Percentiles rank a stretch among this genome's conserved stretches.
phyloP scores from a whole-genome alignment of 2,888 invertebrate genomes.

The Patella caerulea region DNA sequence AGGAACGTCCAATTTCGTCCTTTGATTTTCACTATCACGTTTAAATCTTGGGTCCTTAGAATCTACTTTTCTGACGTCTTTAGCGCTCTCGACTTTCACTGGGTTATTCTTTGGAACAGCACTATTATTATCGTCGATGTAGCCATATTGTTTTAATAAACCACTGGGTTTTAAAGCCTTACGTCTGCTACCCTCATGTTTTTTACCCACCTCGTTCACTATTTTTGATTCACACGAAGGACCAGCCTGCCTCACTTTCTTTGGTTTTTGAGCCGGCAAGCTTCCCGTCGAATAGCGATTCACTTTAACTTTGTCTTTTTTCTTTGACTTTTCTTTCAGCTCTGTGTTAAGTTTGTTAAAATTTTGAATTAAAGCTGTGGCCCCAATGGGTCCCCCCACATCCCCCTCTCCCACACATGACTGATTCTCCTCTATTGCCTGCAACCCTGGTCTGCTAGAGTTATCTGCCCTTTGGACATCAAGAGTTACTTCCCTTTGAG shows the following conservation, averaged over 20 bases:
- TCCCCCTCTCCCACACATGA: background rate
- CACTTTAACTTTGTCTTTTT: conserved; percentile 22
- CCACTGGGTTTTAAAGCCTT: conserved; percentile 16
- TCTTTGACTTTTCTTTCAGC: background rate
- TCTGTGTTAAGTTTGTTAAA: conserved; percentile 3
- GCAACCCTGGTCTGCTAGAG: conserved; percentile 8
- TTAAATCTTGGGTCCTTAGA: background rate
- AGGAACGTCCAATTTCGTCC: conserved; percentile 13
- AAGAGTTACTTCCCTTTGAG: background rate
- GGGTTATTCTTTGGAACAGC: conserved; percentile 5
- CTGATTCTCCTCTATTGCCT: background rate
- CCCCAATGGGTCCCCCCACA: background rate
- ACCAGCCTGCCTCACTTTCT: conserved; percentile 14
- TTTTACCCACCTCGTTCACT: background rate
- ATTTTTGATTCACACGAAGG: conserved; percentile 6
- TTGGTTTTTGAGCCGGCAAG: conserved; percentile 11
- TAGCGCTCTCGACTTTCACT: background rate
- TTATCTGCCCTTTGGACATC: background rate
- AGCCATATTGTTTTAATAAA: conserved; percentile 26
- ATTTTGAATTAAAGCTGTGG: background rate
- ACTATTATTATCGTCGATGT: conserved; percentile 21
- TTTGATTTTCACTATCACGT: background rate
- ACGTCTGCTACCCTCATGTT: conserved; percentile 12
- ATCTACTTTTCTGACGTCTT: conserved; percentile 3
- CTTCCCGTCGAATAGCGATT: conserved; percentile 21